Conservation (phyloP, 2,797 vertebrate species). For the Schizopygopsis malacanthus region DNA sequence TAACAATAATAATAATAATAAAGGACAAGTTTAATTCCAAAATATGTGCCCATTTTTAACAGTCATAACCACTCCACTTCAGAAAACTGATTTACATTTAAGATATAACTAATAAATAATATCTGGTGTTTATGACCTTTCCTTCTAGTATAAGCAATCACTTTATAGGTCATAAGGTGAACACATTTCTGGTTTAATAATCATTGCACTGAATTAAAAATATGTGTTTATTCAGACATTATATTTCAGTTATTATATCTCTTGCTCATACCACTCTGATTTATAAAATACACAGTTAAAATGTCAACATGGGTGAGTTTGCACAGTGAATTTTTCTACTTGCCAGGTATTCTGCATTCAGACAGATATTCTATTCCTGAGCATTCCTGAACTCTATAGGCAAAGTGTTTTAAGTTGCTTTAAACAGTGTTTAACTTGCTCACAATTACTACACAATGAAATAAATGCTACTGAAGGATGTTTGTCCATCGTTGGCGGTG, state of each 20-base stretch:
- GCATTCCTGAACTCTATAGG: constrained; percentile 27
- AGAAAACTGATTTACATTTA: constrained; percentile 3
- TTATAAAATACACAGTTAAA: constrained; percentile 47
- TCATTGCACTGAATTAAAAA: neutral
- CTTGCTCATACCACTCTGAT: constrained; percentile 2
- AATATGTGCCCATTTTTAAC: neutral
- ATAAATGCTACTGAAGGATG: constrained; percentile 31
- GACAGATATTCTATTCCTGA: constrained; percentile 37
- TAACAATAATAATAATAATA: neutral
- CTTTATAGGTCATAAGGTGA: neutral
- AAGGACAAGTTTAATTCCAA: neutral
- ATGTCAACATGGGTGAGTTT: constrained; percentile 24
- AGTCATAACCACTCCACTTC: neutral
- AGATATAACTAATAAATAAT: neutral
- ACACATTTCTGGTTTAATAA: neutral
- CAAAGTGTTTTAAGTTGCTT: constrained; percentile 28
- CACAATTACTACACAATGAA: constrained; percentile 31
- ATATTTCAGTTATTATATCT: constrained; percentile 23
- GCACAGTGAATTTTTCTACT: constrained; percentile 45
- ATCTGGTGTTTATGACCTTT: neutral
- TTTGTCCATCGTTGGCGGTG: neutral
- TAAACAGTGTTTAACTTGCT: constrained; percentile 18
- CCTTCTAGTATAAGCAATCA: neutral
- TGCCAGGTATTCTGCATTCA: constrained; percentile 21
- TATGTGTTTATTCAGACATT: constrained; percentile 8